These are phyloP conservation scores for Scaptomyza tumidula DNA, from an alignment of 2,888 invertebrate species.

Conservation along the genomic window DNA sequence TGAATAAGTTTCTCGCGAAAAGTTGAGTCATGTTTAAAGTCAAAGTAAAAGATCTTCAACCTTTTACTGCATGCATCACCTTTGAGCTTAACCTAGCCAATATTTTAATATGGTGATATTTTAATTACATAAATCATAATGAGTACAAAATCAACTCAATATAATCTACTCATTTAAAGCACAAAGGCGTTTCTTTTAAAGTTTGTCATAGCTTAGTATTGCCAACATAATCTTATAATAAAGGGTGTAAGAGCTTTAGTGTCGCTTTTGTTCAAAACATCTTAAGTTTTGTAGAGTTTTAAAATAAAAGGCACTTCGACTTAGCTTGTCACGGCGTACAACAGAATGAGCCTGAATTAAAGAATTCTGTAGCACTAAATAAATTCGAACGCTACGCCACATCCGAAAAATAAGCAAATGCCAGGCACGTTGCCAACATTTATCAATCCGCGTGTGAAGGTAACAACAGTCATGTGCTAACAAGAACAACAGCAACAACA, in stretches of 20 bases:
- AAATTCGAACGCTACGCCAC: slow-evolving; percentile 31
- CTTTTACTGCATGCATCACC: no score
- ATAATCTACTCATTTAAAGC: no score
- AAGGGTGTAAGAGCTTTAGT: neutral
- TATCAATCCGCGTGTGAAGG: slow-evolving; percentile 55
- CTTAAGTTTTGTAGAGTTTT: slow-evolving; percentile 10
- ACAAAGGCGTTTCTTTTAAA: no score
- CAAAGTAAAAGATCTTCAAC: no score
- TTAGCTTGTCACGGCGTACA: slow-evolving; percentile 29
- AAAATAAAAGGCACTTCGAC: slow-evolving; percentile 22
- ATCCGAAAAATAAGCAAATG: slow-evolving; percentile 42
- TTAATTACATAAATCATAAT: neutral
- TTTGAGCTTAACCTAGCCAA: neutral
- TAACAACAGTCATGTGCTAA: slow-evolving; percentile 50
- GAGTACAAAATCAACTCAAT: no score
- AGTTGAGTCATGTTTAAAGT: no score
- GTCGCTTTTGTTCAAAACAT: neutral
- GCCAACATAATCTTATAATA: neutral
- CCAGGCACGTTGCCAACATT: slow-evolving; percentile 69
- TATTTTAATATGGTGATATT: neutral
- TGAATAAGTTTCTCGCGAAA: no score
- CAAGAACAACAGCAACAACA: slow-evolving; percentile 52
- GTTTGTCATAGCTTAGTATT: neutral
- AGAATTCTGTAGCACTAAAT: slow-evolving; percentile 36
- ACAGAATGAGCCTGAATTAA: slow-evolving; percentile 2